Conservation (phyloP, 92 coral and sea anemone genomes). For the Plumapathes pennacea region DNA sequence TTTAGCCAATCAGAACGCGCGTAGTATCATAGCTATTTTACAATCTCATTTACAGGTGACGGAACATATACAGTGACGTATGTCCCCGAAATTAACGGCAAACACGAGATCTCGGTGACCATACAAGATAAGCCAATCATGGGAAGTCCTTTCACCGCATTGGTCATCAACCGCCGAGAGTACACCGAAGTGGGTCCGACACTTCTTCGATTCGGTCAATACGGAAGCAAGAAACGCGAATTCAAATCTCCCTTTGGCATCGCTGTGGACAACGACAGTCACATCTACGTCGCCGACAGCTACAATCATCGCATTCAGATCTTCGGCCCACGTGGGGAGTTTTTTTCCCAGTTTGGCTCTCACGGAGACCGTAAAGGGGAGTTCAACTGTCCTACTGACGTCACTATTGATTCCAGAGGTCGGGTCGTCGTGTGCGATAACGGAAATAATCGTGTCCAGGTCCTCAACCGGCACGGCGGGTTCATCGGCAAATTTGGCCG, state of each 20-base stretch:
- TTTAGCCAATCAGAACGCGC: neutral
- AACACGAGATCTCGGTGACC: slow-evolving; percentile 73
- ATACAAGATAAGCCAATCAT: slow-evolving; percentile 97
- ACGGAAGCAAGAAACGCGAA: slow-evolving; percentile 95
- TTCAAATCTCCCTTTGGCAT: slow-evolving; percentile 98
- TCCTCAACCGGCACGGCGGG: slow-evolving; percentile 82
- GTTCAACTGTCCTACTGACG: slow-evolving; percentile 98
- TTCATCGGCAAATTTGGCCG: slow-evolving; percentile 97
- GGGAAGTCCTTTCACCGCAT: slow-evolving; percentile 95
- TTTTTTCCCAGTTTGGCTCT: slow-evolving; percentile 77
- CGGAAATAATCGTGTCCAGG: slow-evolving; percentile 94
- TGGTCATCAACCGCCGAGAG: slow-evolving; percentile 96
- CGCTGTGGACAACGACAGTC: slow-evolving; percentile 80
- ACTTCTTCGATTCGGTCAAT: slow-evolving; percentile 92
- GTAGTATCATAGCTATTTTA: too few species aligned
- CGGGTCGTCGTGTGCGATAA: slow-evolving; percentile 95
- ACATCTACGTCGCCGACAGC: slow-evolving; percentile 95
- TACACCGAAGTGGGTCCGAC: slow-evolving; percentile 97
- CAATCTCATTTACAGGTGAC: slow-evolving; percentile 57
- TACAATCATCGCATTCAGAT: slow-evolving; percentile 94
- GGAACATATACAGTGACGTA: slow-evolving; percentile 88
- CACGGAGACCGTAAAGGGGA: slow-evolving; percentile 98
- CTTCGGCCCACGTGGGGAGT: slow-evolving; percentile 91
- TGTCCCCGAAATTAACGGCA: slow-evolving; percentile 92
- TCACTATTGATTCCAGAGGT: slow-evolving; percentile 75